Percentiles rank a stretch among this genome's conserved stretches.
phyloP scores from a whole-genome alignment of 2,888 invertebrate species.

The Pyrgus malvae region DNA sequence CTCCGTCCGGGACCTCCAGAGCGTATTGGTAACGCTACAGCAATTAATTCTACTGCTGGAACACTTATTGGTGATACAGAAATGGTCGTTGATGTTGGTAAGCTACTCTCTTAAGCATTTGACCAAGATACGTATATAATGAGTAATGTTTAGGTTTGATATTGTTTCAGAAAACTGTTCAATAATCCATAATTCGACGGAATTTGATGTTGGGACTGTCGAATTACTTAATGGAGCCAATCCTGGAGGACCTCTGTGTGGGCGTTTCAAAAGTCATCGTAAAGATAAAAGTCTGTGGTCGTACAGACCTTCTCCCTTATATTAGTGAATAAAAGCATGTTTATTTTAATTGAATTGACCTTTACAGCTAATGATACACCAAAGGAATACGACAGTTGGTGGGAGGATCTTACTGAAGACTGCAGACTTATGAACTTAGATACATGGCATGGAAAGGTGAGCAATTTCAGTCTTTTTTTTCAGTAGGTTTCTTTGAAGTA shows the following conservation, averaged over 20 bases:
- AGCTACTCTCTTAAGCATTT: constrained; percentile 31
- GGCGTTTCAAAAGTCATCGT: constrained; percentile 69
- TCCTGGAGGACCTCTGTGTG: constrained; percentile 52
- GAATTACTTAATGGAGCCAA: constrained; percentile 64
- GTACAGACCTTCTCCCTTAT: too few relatives aligned
- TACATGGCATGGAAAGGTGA: constrained; percentile 79
- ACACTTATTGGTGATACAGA: constrained; percentile 60
- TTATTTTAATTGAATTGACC: too few relatives aligned
- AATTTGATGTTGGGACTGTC: constrained; percentile 58
- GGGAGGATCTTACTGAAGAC: constrained; percentile 86
- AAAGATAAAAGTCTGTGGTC: constrained; percentile 65
- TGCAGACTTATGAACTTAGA: constrained; percentile 86
- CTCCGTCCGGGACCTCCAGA: constrained; percentile 93
- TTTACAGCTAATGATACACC: constrained; percentile 51
- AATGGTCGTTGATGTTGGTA: constrained; percentile 54
- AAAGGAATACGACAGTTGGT: constrained; percentile 83
- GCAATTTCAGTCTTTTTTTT: not conserved
- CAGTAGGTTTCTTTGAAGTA: too few relatives aligned
- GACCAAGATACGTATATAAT: too few relatives aligned
- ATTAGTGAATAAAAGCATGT: too few relatives aligned
- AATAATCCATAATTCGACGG: constrained; percentile 42
- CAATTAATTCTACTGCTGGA: constrained; percentile 55
- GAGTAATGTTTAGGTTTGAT: too few relatives aligned
- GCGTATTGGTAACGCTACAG: constrained; percentile 56
- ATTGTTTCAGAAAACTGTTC: constrained; percentile 67